A percentile compares a stretch with the other conserved stretches of the same genome.
These are phyloP conservation scores for Tubulanus polymorphus DNA, from an alignment of 2,888 invertebrate genomes.

Conservation along the genomic window DNA sequence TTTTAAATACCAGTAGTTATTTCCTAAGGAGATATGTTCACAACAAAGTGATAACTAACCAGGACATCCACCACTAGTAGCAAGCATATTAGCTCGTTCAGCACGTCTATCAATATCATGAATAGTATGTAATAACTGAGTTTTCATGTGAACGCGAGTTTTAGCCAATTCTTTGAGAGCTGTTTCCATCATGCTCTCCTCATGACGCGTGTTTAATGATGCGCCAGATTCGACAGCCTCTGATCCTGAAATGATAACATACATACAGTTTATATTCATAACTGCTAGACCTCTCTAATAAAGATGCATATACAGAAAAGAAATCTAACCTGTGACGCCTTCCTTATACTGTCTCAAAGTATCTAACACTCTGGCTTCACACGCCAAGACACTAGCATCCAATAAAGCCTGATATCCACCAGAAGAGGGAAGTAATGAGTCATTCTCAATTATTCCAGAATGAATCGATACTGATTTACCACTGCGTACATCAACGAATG, in stretches of 20 bases:
- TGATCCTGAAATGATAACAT: background rate
- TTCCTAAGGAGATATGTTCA: too few species aligned
- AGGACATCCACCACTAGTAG: constrained; percentile 45
- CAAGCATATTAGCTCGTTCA: constrained; percentile 40
- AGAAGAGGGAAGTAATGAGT: constrained; percentile 34
- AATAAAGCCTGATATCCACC: constrained; percentile 45
- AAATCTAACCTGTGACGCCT: constrained; percentile 29
- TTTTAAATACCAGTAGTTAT: background rate
- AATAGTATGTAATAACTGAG: constrained; percentile 27
- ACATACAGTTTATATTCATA: too few species aligned
- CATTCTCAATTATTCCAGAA: constrained; percentile 30
- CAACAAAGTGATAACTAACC: constrained; percentile 20
- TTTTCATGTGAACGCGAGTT: constrained; percentile 34
- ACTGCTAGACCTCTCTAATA: background rate
- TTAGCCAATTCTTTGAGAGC: constrained; percentile 37
- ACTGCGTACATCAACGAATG: constrained; percentile 36
- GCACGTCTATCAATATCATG: constrained; percentile 40
- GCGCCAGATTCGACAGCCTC: constrained; percentile 2
- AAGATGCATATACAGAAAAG: background rate
- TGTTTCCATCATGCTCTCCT: constrained; percentile 31
- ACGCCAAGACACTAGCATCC: constrained; percentile 38
- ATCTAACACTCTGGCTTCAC: constrained; percentile 38
- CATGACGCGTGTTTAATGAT: constrained; percentile 32
- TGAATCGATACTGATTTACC: constrained; percentile 32
- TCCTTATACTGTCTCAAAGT: constrained; percentile 34